phyloP scores from a whole-genome alignment of 2,888 invertebrate species.

The Acanthacorydalis orientalis region DNA sequence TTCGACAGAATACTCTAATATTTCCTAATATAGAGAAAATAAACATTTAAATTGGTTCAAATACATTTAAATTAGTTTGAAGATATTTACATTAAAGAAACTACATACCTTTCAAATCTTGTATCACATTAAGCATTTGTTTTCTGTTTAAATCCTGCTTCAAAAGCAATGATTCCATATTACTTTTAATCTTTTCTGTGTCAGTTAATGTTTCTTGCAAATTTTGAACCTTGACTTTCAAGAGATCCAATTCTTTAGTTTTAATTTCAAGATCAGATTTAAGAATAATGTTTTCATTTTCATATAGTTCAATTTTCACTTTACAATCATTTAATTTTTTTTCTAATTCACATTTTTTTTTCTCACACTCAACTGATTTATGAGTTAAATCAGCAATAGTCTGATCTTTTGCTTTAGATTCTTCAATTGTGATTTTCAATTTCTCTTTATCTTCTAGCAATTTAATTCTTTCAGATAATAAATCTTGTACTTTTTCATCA shows the following conservation, averaged over 20 bases:
- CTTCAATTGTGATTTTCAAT: too few species aligned
- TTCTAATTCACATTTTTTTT: neutral
- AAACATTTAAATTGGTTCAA: neutral
- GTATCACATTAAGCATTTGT: conserved; percentile 48
- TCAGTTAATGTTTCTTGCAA: conserved; percentile 11
- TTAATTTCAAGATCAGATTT: conserved; percentile 1
- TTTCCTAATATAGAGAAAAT: conserved; percentile 26
- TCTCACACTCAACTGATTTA: conserved; percentile 19
- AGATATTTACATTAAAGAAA: neutral
- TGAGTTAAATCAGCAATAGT: conserved; percentile 19
- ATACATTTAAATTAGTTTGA: too few species aligned
- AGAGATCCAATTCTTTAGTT: conserved; percentile 11
- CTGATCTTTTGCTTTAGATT: conserved; percentile 17
- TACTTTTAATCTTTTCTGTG: conserved; percentile 21
- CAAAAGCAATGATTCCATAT: conserved; percentile 27
- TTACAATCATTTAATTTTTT: conserved; percentile 6
- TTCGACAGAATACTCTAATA: conserved; percentile 63
- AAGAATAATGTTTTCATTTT: conserved; percentile 15
- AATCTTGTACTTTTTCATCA: conserved; percentile 8
- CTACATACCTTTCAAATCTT: conserved; percentile 44
- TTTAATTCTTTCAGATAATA: too few species aligned
- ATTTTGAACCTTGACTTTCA: conserved; percentile 15
- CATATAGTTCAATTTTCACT: conserved; percentile 13
- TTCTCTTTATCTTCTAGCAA: too few species aligned
- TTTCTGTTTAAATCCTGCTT: neutral